These are phyloP conservation scores for Sebastes itinus DNA, from an alignment of 2,797 vertebrate genomes.

Conservation along the genomic window DNA sequence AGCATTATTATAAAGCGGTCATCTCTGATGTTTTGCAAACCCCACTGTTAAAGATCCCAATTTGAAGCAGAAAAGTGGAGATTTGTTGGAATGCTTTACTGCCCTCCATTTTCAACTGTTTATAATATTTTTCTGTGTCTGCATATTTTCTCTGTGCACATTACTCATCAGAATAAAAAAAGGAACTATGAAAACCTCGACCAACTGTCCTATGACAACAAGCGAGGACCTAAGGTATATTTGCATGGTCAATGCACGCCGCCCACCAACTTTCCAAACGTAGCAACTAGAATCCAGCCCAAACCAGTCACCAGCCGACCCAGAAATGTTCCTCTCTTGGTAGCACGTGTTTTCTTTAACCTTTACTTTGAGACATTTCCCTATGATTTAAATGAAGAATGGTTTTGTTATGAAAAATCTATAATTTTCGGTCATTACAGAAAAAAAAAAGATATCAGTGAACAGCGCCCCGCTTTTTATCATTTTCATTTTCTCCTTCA, in stretches of 20 bases:
- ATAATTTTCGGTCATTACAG: slow-evolving; percentile 77
- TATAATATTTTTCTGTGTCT: slow-evolving; percentile 99
- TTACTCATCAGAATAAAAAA: slow-evolving; percentile 99
- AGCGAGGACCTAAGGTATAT: slow-evolving; percentile 99
- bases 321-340: slow-evolving; percentile 87
- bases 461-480: slow-evolving; percentile 79
- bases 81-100: slow-evolving; percentile 99
- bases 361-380: slow-evolving; percentile 81
- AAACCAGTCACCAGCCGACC: slow-evolving; percentile 88
- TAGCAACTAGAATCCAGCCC: slow-evolving; percentile 89
- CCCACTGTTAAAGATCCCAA: slow-evolving; percentile 91
- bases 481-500: slow-evolving; percentile 85
- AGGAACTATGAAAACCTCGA: slow-evolving; percentile 99
- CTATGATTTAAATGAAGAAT: slow-evolving; percentile 86
- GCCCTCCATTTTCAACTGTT: slow-evolving; percentile 99
- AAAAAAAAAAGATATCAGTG: slow-evolving; percentile 52
- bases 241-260: slow-evolving; percentile 99
- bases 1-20: not conserved
- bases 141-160: slow-evolving; percentile 99
- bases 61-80: slow-evolving; percentile 96
- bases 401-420: slow-evolving; percentile 80
- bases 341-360: slow-evolving; percentile 90
- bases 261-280: slow-evolving; percentile 99
- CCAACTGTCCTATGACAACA: slow-evolving; percentile 99
- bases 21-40: slow-evolving; percentile 90